Base-by-base conservation (phyloP, 2,797 vertebrate genomes). In the Notolabrus celidotus region DNA sequence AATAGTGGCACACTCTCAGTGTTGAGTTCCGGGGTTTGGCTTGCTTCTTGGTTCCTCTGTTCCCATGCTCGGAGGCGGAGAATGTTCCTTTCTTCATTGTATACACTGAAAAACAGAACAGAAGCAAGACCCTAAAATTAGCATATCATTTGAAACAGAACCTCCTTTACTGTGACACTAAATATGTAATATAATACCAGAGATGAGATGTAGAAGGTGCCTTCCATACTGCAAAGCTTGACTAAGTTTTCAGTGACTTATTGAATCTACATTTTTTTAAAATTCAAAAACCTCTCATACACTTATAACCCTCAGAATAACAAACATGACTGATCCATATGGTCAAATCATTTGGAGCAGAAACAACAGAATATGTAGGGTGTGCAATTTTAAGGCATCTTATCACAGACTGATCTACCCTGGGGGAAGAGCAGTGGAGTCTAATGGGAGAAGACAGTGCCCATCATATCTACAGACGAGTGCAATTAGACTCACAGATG, bases 1-100 rank as follows among this genome's bases (percentile, higher is more conserved):
- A 99, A 99, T 57, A 98, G 96, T 0, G 97, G 97, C 7, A 88
- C 89, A 54, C 92, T 94, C 71, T 95, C 90, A 8, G 85, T 66
- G 65, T 93, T 92, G 17, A 84, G 78, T 50, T 95, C 94, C 90
- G 93, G 94, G 73, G 94, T 94, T 85, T 94, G 95, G 77, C 93
- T 94, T 66, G 88, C 90, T 88, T 97, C 97, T 86, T 96, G 96
- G 84, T 94, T 97, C 68, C 97, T 91, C 69, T 96, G 95, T 83
- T 98, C 95, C 88, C 92, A 95, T 82, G 97, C 98, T 89, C 91
- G 92, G 83, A 96, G 95, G 56, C 97, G 96, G 80, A 97, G 95
- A 87, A 96, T 90, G 82, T 99, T 96, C 84, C 97, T 95, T 19
- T 97, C 96, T 89, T 97, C 96, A 82, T 94, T 96, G 91, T 96